phyloP scores from a whole-genome alignment of 2,888 invertebrate species.

The Acleris laterana region DNA sequence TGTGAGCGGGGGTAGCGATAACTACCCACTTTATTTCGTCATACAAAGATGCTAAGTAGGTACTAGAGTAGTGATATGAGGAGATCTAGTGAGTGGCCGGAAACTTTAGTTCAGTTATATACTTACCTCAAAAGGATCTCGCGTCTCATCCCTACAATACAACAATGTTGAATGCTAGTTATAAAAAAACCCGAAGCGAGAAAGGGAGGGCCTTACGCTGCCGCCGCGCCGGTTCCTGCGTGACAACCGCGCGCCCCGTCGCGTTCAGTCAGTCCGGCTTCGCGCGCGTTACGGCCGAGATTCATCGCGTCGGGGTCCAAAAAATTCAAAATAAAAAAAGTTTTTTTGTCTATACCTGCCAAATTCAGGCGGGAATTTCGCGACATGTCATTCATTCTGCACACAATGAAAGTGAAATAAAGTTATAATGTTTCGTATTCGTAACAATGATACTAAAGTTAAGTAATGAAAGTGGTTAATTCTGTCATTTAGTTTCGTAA shows the following conservation, averaged over 20 bases:
- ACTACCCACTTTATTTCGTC: conserved; percentile 1
- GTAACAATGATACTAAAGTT: conserved; percentile 72
- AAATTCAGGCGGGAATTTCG: conserved; percentile 46
- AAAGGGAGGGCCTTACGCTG: conserved; percentile 46
- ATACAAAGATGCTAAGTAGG: too few species aligned
- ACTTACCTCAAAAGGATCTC: conserved; percentile 23
- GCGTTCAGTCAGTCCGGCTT: conserved; percentile 64
- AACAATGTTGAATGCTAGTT: conserved; percentile 56
- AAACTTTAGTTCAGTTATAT: background rate
- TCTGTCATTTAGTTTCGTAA: conserved; percentile 59
- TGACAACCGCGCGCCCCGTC: conserved; percentile 41
- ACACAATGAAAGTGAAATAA: conserved; percentile 30
- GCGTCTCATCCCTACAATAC: conserved; percentile 46
- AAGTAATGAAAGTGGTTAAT: conserved; percentile 73
- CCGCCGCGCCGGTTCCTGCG: conserved; percentile 52
- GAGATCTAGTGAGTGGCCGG: too few species aligned
- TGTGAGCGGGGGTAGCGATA: background rate
- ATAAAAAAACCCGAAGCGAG: conserved; percentile 47
- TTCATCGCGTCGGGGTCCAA: conserved; percentile 50
- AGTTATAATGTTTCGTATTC: conserved; percentile 56
- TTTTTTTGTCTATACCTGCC: conserved; percentile 40
- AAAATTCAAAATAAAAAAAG: conserved; percentile 41
- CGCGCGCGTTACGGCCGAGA: conserved; percentile 70
- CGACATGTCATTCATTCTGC: conserved; percentile 23
- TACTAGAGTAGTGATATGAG: too few species aligned